A percentile compares a stretch with the other conserved stretches of the same genome.
Conservation (phyloP, 1,140 invertebrate species). For the Heliconius eleuchia region DNA sequence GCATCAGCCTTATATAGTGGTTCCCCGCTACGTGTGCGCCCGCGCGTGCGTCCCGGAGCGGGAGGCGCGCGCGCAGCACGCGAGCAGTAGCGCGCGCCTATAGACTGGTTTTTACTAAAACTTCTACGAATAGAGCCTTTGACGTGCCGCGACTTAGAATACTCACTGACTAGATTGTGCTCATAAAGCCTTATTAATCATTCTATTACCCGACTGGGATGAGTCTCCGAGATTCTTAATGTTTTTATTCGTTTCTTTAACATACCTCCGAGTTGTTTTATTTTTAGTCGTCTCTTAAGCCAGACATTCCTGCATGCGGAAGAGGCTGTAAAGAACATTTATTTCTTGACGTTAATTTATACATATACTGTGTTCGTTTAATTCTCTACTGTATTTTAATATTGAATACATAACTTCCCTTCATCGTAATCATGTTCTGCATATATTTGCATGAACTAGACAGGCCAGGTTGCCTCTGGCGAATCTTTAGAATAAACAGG, state of each 20-base stretch:
- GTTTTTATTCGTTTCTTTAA: conserved; percentile 35
- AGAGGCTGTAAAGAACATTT: conserved; percentile 14
- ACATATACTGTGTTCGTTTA: background rate
- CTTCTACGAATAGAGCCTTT: conserved; percentile 75
- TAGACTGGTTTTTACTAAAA: conserved; percentile 68
- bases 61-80: conserved; percentile 70
- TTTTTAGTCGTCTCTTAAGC: conserved; percentile 15
- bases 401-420: conserved; percentile 22
- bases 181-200: conserved; percentile 58
- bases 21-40: conserved; percentile 47
- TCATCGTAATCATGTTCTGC: conserved; percentile 35
- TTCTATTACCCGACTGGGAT: conserved; percentile 33
- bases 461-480: conserved; percentile 38
- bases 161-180: conserved; percentile 50
- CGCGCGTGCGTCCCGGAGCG: conserved; percentile 63
- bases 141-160: conserved; percentile 73
- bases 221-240: conserved; percentile 31
- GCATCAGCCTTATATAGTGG: conserved; percentile 67
- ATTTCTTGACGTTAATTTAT: conserved; percentile 27
- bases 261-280: conserved; percentile 14
- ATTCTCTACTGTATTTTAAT: conserved; percentile 25
- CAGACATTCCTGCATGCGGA: conserved; percentile 21
- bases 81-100: conserved; percentile 74
- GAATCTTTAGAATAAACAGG: conserved; percentile 48
- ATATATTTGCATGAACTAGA: conserved; percentile 47